Percentiles rank a stretch among this genome's conserved stretches.
These are phyloP conservation scores for Thalpophila matura DNA, from an alignment of 2,888 invertebrate genomes.

Conservation along the genomic window DNA sequence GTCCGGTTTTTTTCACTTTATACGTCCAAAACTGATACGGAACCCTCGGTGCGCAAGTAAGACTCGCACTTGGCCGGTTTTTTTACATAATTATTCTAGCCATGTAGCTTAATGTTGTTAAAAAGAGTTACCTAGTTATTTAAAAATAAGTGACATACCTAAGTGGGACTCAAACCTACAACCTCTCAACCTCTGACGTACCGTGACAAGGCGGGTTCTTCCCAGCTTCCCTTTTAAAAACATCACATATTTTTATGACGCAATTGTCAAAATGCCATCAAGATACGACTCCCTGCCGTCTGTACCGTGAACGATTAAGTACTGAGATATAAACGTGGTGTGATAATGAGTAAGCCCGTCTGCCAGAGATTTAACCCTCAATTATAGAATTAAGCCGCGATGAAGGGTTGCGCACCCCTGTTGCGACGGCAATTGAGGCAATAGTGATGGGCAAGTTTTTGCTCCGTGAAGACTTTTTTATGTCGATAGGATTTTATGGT, in stretches of 20 bases:
- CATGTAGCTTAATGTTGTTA: too few relatives aligned
- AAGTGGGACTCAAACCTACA: too few relatives aligned
- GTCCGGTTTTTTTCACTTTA: too few relatives aligned
- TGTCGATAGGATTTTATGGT: background rate
- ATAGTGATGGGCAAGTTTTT: slow-evolving; percentile 58
- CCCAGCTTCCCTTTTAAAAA: background rate
- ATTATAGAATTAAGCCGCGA: slow-evolving; percentile 88
- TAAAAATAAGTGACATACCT: too few relatives aligned
- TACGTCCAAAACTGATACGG: too few relatives aligned
- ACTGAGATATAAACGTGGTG: slow-evolving; percentile 76
- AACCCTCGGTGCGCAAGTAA: too few relatives aligned
- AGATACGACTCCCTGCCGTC: slow-evolving; percentile 71
- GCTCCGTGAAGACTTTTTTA: background rate
- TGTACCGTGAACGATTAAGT: slow-evolving; percentile 65
- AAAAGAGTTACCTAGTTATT: too few relatives aligned
- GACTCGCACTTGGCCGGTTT: too few relatives aligned
- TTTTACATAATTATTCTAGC: too few relatives aligned
- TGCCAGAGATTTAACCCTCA: slow-evolving; percentile 89
- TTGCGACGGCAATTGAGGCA: slow-evolving; percentile 73
- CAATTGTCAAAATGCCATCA: slow-evolving; percentile 74
- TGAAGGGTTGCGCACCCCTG: slow-evolving; percentile 86
- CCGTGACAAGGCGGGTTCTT: background rate
- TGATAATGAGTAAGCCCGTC: slow-evolving; percentile 85
- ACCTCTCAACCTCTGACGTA: background rate
- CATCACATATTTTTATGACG: slow-evolving; percentile 56